Conservation (phyloP, 2,113 vertebrate species). For the Collichthys lucidus region DNA sequence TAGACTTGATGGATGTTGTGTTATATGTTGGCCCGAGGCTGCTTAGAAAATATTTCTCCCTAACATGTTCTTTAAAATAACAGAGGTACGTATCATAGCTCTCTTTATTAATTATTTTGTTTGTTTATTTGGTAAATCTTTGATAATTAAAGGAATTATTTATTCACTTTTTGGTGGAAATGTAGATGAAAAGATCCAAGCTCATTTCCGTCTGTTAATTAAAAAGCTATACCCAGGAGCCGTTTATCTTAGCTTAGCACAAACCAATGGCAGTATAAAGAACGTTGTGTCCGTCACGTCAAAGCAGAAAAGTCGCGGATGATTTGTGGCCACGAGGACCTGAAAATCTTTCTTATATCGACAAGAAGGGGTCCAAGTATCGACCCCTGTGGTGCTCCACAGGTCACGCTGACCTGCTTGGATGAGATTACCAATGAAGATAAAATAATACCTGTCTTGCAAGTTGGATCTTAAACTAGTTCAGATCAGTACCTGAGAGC, state of each 20-base stretch:
- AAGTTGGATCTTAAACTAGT: not conserved
- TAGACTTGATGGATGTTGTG: conserved; percentile 33
- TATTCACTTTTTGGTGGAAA: not conserved
- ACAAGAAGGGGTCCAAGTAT: not conserved
- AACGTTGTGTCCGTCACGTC: no score
- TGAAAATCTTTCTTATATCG: not conserved
- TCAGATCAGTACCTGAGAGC: not conserved
- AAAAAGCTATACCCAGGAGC: not conserved
- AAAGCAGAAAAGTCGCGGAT: no score
- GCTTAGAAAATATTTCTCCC: conserved; percentile 16
- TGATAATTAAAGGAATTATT: not conserved
- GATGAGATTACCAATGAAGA: not conserved
- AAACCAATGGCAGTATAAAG: not conserved
- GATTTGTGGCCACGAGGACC: no score
- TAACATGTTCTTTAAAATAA: conserved; percentile 3
- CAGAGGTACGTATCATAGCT: not conserved
- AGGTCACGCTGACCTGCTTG: not conserved
- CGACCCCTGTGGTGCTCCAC: conserved; percentile 1
- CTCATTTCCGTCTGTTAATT: conserved; percentile 8
- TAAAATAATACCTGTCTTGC: not conserved
- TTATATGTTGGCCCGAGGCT: conserved; percentile 16
- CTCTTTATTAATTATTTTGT: not conserved
- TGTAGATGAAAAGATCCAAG: not conserved
- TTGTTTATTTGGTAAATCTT: not conserved
- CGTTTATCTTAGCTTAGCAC: not conserved